Conservation (phyloP, 2,888 invertebrate species). For the Aphrophora alni region DNA sequence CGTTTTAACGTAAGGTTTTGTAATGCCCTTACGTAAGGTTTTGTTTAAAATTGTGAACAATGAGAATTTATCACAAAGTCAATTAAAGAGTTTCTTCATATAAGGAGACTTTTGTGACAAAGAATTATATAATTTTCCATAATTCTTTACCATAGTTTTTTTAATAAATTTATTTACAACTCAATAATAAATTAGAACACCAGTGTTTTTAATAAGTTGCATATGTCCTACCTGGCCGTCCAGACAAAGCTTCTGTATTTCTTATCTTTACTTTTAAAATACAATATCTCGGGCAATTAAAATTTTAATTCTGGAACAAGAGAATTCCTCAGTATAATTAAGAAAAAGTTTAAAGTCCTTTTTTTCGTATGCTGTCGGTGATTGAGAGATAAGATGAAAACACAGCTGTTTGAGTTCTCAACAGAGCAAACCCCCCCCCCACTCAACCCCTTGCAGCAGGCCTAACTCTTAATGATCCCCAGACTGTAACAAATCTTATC, state of each 20-base stretch:
- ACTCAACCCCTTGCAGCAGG: not conserved
- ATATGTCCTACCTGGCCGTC: too few relatives aligned
- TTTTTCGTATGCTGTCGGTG: not conserved
- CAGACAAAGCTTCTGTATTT: not conserved
- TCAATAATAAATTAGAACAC: too few relatives aligned
- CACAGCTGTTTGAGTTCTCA: constrained; percentile 9
- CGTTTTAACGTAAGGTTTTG: too few relatives aligned
- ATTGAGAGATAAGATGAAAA: constrained; percentile 1
- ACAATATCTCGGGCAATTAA: not conserved
- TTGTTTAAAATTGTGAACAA: too few relatives aligned
- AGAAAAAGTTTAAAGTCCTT: not conserved
- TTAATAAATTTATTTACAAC: too few relatives aligned
- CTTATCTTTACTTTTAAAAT: not conserved
- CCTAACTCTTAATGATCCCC: not conserved
- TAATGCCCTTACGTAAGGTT: too few relatives aligned
- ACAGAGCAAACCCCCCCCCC: not conserved
- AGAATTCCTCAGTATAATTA: not conserved
- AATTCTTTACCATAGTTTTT: too few relatives aligned
- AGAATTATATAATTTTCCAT: too few relatives aligned
- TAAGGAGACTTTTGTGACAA: too few relatives aligned
- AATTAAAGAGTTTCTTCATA: too few relatives aligned
- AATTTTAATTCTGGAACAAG: constrained; percentile 6
- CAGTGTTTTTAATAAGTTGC: too few relatives aligned
- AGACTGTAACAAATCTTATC: not conserved
- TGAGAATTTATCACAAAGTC: too few relatives aligned